A percentile compares a stretch with the other conserved stretches of the same genome.
These are phyloP conservation scores for Ceuthmochares aereus DNA, from an alignment of 2,113 vertebrate genomes.

Conservation along the genomic window DNA sequence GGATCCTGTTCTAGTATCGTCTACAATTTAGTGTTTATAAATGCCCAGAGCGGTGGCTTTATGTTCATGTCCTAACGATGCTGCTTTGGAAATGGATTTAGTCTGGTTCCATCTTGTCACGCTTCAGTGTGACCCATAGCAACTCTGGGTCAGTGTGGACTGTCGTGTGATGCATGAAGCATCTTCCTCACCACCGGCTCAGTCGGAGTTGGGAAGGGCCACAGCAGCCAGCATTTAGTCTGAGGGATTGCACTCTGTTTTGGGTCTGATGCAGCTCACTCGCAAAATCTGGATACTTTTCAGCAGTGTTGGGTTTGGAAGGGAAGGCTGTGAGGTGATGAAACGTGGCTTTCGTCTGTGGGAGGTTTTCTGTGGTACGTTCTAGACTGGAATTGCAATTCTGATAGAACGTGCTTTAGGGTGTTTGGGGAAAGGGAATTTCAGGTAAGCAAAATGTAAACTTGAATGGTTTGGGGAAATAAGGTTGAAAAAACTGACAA, in stretches of 20 bases:
- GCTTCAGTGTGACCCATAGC: too few species aligned
- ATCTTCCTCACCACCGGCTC: too few species aligned
- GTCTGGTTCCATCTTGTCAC: background rate
- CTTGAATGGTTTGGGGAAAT: background rate
- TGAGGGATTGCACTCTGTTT: background rate
- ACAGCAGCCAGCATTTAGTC: background rate
- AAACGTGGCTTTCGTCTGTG: too few species aligned
- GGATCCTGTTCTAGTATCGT: background rate
- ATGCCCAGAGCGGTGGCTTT: too few species aligned
- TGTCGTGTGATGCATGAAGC: fast-evolving
- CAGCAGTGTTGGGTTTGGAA: background rate
- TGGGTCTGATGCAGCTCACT: fast-evolving
- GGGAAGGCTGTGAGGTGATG: background rate
- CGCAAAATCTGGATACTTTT: background rate
- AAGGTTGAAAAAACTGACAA: background rate
- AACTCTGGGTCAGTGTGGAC: background rate
- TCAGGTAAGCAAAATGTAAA: background rate
- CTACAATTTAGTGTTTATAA: background rate
- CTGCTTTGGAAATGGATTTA: background rate
- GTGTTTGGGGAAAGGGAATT: background rate
- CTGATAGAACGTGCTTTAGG: background rate
- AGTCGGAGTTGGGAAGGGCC: background rate
- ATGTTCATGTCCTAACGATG: background rate
- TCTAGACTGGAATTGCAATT: background rate
- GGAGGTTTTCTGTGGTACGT: background rate